Evolutionary conservation across 64 coral and sea anemone genomes (phyloP).

Genomic region (Pocillopora verrucosa): DNA sequence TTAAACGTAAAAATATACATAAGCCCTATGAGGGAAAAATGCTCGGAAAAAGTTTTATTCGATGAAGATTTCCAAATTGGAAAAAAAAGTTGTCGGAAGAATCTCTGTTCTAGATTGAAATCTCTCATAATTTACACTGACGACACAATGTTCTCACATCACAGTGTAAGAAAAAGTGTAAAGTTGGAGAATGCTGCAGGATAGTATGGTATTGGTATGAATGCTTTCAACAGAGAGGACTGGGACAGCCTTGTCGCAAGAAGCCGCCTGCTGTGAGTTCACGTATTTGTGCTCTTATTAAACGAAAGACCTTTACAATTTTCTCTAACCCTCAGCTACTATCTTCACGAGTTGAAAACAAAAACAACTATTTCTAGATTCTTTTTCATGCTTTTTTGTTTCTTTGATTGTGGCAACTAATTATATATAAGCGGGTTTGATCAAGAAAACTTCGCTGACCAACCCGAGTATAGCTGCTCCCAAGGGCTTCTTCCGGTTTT

Average conservation of each 20-base stretch:
- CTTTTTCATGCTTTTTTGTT: too few relatives aligned
- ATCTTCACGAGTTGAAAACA: too few relatives aligned
- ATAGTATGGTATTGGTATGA: neutral
- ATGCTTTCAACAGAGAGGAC: constrained; percentile 1
- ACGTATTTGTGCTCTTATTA: neutral
- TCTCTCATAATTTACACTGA: too few relatives aligned
- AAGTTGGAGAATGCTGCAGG: constrained; percentile 2
- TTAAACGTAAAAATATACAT: neutral
- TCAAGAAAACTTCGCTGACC: too few relatives aligned
- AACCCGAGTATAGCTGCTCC: too few relatives aligned
- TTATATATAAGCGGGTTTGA: too few relatives aligned
- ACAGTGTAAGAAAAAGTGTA: neutral
- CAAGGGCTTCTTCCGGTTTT: too few relatives aligned
- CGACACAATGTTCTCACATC: neutral
- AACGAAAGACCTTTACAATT: neutral
- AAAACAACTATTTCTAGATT: too few relatives aligned
- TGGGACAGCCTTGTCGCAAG: constrained; percentile 4
- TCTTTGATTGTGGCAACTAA: too few relatives aligned
- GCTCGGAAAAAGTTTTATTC: neutral
- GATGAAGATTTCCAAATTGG: neutral
- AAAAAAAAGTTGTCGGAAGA: neutral
- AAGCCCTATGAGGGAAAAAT: neutral
- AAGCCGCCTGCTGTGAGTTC: neutral
- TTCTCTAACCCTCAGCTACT: too few relatives aligned
- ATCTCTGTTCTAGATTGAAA: neutral